Percentiles rank a stretch among this genome's conserved stretches.
Conservation (phyloP, 1,140 invertebrate species). For the Drosophila watanabei region DNA sequence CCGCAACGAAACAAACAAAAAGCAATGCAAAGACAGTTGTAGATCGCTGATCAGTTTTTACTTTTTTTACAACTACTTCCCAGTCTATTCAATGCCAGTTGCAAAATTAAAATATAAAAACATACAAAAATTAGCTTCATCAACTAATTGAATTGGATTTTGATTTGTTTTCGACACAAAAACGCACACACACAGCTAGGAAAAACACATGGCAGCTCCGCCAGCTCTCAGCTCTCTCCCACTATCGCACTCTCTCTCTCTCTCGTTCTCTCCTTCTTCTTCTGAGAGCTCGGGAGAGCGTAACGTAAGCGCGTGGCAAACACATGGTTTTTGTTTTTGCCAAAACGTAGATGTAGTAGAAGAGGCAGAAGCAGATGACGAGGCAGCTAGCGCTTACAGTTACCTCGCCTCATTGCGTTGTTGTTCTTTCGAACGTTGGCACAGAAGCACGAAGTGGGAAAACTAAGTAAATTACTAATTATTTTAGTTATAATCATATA, state of each 20-base stretch:
- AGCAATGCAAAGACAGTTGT: constrained; percentile 24
- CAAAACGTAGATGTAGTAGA: constrained; percentile 52
- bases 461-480: background rate
- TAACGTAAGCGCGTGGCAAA: constrained; percentile 73
- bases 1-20: constrained; percentile 28
- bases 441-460: constrained; percentile 11
- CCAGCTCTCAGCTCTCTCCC: constrained; percentile 3
- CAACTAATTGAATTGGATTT: constrained; percentile 47
- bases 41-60: background rate
- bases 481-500: background rate
- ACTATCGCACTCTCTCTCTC: background rate
- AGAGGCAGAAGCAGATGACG: constrained; percentile 53
- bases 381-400: constrained; percentile 64
- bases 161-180: constrained; percentile 39
- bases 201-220: constrained; percentile 38
- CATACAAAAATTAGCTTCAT: constrained; percentile 25
- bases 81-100: background rate
- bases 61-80: background rate
- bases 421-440: constrained; percentile 15
- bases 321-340: constrained; percentile 83
- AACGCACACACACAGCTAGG: constrained; percentile 13
- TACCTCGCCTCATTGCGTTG: constrained; percentile 33
- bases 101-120: background rate
- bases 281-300: constrained; percentile 27
- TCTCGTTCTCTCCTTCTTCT: background rate